These are phyloP conservation scores for Vollenhovia emeryi DNA, from an alignment of 1,140 invertebrate genomes.

Conservation along the genomic window DNA sequence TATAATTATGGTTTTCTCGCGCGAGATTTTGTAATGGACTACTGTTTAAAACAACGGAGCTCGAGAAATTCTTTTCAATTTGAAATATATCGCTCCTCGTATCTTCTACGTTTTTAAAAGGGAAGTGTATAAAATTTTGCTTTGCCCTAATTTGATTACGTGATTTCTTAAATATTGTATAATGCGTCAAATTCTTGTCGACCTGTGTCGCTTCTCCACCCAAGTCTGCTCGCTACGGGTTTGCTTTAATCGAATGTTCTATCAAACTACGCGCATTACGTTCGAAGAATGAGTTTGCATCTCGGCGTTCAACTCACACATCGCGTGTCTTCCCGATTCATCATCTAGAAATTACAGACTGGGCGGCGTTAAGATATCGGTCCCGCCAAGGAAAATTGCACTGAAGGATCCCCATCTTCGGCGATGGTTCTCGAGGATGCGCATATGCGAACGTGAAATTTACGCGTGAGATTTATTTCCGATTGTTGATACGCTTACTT, in stretches of 20 bases:
- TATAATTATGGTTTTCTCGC: background rate
- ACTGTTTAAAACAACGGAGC: background rate
- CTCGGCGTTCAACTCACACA: background rate
- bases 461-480: conserved; percentile 73
- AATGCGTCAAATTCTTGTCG: background rate
- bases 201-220: background rate
- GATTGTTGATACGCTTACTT: conserved; percentile 84
- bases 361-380: conserved; percentile 20
- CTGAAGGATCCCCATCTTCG: background rate
- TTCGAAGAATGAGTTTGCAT: background rate
- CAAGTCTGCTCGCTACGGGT: background rate
- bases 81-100: background rate
- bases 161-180: background rate
- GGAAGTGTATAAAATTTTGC: background rate
- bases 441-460: conserved; percentile 38
- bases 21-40: conserved; percentile 1
- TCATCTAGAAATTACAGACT: background rate
- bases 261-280: background rate
- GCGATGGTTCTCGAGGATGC: background rate
- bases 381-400: conserved; percentile 7
- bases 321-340: background rate
- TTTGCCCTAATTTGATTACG: background rate
- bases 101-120: background rate
- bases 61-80: background rate
- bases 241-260: background rate